Evolutionary conservation across 2,888 invertebrate genomes (phyloP).

Genomic region (Agonopterix subpropinquella): DNA sequence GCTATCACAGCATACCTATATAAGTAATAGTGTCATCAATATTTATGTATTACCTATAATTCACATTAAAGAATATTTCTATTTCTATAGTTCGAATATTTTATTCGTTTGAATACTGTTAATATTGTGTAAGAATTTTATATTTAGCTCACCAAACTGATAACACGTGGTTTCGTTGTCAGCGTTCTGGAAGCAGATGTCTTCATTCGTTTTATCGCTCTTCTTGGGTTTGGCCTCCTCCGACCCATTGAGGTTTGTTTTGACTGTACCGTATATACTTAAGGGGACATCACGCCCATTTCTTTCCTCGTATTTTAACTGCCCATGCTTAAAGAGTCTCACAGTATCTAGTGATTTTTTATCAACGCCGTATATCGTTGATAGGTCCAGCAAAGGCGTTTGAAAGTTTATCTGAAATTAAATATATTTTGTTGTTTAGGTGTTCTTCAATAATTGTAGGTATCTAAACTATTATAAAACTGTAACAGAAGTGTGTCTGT

Average conservation of each 20-base stretch:
- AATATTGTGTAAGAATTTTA: no score
- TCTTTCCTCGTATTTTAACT: conserved; percentile 39
- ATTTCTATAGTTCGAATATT: no score
- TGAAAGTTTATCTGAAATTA: conserved; percentile 46
- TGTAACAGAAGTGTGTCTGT: no score
- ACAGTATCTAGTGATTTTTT: conserved; percentile 32
- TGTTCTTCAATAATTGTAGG: no score
- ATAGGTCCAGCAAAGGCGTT: conserved; percentile 52
- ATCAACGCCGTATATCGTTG: conserved; percentile 50
- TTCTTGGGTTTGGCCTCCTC: not conserved
- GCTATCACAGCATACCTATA: no score
- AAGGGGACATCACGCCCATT: conserved; percentile 34
- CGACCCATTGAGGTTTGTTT: not conserved
- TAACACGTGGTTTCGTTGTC: conserved; percentile 40
- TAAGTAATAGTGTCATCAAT: no score
- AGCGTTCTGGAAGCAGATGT: conserved; percentile 36
- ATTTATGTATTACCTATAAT: no score
- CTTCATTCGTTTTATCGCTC: conserved; percentile 4
- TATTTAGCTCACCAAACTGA: conserved; percentile 39
- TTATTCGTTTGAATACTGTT: no score
- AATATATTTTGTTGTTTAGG: not conserved
- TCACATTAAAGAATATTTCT: no score
- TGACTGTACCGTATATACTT: conserved; percentile 6
- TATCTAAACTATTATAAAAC: no score
- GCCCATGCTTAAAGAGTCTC: conserved; percentile 37